Evolutionary conservation across 2,888 invertebrate species (phyloP).

Genomic region (Caenorhabditis imperialis): DNA sequence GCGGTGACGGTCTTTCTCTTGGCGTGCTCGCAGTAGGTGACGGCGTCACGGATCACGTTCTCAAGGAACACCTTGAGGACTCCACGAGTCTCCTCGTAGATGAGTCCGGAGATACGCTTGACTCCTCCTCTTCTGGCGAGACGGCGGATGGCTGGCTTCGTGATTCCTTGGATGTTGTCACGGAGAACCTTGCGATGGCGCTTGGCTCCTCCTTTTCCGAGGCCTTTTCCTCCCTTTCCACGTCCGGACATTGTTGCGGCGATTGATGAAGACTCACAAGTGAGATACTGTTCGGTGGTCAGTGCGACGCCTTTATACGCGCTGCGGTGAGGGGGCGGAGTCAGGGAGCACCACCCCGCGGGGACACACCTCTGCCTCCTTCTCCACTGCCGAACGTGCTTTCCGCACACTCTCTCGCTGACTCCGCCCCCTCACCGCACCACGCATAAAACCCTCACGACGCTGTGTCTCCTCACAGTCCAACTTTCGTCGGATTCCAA

Average conservation of each 20-base stretch:
- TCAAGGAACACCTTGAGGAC: conserved; percentile 85
- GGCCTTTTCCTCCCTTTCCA: conserved; percentile 87
- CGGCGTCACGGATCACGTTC: conserved; percentile 88
- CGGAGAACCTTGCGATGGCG: conserved; percentile 81
- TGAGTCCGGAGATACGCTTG: conserved; percentile 76
- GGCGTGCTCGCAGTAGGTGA: conserved; percentile 90
- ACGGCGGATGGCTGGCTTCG: conserved; percentile 79
- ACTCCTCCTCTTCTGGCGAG: conserved; percentile 80
- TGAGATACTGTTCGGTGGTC: neutral
- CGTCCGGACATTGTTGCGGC: conserved; percentile 84
- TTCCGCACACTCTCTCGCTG: no score
- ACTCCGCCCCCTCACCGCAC: no score
- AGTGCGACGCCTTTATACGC: no score
- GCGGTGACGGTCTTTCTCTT: conserved; percentile 91
- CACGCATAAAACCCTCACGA: no score
- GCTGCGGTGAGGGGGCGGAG: no score
- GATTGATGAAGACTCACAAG: conserved; percentile 7
- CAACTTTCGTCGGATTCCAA: no score
- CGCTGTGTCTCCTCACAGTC: no score
- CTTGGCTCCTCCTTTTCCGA: conserved; percentile 88
- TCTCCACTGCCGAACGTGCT: no score
- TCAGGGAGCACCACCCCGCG: no score
- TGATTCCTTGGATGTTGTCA: conserved; percentile 72
- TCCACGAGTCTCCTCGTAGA: conserved; percentile 78
- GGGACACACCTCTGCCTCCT: no score